These are phyloP conservation scores for Drosophila yooni DNA, from an alignment of 2,888 invertebrate species.

Conservation along the genomic window DNA sequence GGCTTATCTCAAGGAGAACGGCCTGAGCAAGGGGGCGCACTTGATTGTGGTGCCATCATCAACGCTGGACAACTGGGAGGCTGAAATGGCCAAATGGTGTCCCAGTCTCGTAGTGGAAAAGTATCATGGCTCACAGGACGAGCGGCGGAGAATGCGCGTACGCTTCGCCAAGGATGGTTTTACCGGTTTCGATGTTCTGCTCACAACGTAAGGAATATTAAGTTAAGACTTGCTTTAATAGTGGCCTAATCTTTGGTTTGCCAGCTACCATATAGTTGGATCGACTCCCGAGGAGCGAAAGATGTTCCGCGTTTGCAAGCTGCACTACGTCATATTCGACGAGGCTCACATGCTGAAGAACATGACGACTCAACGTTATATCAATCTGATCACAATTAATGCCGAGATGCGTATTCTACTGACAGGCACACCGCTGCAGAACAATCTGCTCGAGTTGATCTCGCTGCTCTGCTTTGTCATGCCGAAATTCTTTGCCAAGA, in stretches of 20 bases:
- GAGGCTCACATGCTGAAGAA: slow-evolving; percentile 99
- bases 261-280: slow-evolving; percentile 85
- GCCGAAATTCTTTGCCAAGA: slow-evolving; percentile 96
- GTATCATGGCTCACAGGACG: slow-evolving; percentile 95
- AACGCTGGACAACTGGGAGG: slow-evolving; percentile 95
- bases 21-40: slow-evolving; percentile 91
- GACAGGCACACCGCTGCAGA: slow-evolving; percentile 98
- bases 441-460: slow-evolving; percentile 97
- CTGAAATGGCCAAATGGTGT: slow-evolving; percentile 92
- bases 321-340: slow-evolving; percentile 97
- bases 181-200: slow-evolving; percentile 91
- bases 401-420: slow-evolving; percentile 94
- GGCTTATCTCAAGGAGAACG: slow-evolving; percentile 93
- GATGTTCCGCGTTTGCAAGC: slow-evolving; percentile 94
- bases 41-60: slow-evolving; percentile 98
- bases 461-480: slow-evolving; percentile 97
- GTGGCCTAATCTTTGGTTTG: slow-evolving; percentile 12
- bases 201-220: slow-evolving; percentile 91
- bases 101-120: slow-evolving; percentile 91
- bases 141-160: slow-evolving; percentile 91
- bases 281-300: slow-evolving; percentile 95
- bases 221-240: not conserved
- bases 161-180: slow-evolving; percentile 90
- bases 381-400: slow-evolving; percentile 94
- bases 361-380: slow-evolving; percentile 96